Percentiles rank a stretch among this genome's conserved stretches.
These are phyloP conservation scores for Metridium senile DNA, from an alignment of 92 coral and sea anemone genomes.

Conservation along the genomic window DNA sequence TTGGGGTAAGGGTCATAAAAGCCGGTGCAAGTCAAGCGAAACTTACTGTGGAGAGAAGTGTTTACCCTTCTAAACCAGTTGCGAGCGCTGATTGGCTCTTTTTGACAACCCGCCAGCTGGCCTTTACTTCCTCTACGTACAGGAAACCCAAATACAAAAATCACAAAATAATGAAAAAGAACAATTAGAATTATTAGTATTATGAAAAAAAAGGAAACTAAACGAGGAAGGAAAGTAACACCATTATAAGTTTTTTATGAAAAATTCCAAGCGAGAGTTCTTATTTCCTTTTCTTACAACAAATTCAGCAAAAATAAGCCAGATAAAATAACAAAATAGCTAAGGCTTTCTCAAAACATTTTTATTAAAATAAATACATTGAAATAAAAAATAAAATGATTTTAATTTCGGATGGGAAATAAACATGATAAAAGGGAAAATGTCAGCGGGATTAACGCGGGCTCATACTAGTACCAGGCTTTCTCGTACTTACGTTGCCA, in stretches of 20 bases:
- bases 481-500: slow-evolving; percentile 12
- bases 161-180: neutral
- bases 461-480: slow-evolving; percentile 16
- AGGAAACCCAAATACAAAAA: slow-evolving; percentile 15
- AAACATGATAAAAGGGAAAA: neutral
- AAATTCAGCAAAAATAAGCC: no score
- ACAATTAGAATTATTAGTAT: neutral
- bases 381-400: neutral
- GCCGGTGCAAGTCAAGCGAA: neutral
- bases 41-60: neutral
- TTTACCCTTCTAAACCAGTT: neutral
- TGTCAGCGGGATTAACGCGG: neutral
- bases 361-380: no score
- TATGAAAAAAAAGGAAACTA: neutral
- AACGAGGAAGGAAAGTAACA: no score
- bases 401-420: neutral
- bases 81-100: slow-evolving; percentile 22
- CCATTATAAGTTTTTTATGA: no score
- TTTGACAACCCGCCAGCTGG: slow-evolving; percentile 23
- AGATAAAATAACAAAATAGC: no score
- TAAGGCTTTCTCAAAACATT: no score
- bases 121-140: slow-evolving; percentile 33
- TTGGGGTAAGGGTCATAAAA: neutral
- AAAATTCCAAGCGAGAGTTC: no score
- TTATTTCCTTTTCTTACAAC: no score